Conservation (phyloP, 2,797 vertebrate species). For the Propithecus perrieri region DNA sequence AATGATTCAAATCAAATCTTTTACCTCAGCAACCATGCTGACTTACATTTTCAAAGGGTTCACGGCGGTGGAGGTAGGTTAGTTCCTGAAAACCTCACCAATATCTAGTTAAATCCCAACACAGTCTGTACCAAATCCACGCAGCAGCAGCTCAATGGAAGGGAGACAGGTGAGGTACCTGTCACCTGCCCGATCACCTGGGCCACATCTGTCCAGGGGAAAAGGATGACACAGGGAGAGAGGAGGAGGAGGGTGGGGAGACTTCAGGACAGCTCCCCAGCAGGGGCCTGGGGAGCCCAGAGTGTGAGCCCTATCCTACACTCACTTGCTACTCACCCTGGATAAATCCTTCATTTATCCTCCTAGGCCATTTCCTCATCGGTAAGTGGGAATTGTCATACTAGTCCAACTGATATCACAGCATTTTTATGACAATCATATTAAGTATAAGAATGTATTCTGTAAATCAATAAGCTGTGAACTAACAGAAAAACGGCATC, state of each 20-base stretch:
- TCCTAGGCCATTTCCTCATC: not conserved
- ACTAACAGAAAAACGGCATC: not conserved
- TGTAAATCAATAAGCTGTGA: not conserved
- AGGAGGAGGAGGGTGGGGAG: not conserved
- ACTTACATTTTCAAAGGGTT: not conserved
- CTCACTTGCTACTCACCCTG: too few relatives aligned
- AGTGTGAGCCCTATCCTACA: not conserved
- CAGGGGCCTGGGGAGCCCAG: not conserved
- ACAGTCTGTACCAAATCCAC: not conserved
- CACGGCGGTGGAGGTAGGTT: accelerated
- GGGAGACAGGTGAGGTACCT: not conserved
- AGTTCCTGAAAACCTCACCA: not conserved
- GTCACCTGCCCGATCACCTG: not conserved
- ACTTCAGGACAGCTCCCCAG: not conserved
- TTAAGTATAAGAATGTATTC: not conserved
- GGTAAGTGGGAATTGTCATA: not conserved
- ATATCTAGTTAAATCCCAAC: not conserved
- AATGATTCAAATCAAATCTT: not conserved
- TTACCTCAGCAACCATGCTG: not conserved
- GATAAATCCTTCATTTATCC: not conserved
- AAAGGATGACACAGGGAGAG: not conserved
- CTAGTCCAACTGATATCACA: not conserved
- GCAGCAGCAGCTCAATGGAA: not conserved
- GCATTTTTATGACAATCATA: not conserved
- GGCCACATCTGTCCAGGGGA: not conserved